A percentile compares a stretch with the other conserved stretches of the same genome.
These are phyloP conservation scores for silkworm (Bombyx mori) DNA, from an alignment of 1,140 invertebrate genomes.

Conservation along the genomic window DNA sequence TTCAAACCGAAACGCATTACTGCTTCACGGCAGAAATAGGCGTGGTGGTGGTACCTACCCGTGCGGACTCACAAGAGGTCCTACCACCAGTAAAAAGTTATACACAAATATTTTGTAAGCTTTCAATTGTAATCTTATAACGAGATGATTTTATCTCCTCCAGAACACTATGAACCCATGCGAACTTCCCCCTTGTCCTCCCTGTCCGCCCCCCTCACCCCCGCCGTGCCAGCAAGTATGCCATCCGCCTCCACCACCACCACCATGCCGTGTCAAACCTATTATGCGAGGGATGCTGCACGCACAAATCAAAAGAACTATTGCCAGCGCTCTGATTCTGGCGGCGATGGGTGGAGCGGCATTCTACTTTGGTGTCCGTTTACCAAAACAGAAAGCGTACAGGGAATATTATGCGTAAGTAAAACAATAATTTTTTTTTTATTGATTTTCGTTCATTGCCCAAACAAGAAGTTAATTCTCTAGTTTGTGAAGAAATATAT, in stretches of 20 bases:
- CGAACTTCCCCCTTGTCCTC: slow-evolving; percentile 14
- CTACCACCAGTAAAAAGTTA: too few species aligned
- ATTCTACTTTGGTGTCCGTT: slow-evolving; percentile 25
- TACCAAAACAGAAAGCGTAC: slow-evolving; percentile 28
- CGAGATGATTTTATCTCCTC: too few species aligned
- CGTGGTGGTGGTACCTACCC: too few species aligned
- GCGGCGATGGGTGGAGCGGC: slow-evolving; percentile 20
- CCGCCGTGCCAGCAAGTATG: slow-evolving; percentile 34
- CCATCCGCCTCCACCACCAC: slow-evolving; percentile 29
- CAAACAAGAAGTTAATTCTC: too few species aligned
- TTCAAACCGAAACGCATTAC: too few species aligned
- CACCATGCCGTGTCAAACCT: slow-evolving; percentile 38
- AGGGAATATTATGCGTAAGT: slow-evolving; percentile 52
- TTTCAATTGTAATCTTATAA: too few species aligned
- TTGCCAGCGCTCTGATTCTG: slow-evolving; percentile 22
- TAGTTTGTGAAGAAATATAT: too few species aligned
- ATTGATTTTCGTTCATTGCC: too few species aligned
- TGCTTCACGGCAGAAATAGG: too few species aligned
- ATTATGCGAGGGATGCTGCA: slow-evolving; percentile 47
- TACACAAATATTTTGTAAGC: too few species aligned
- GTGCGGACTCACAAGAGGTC: too few species aligned
- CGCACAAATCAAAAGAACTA: slow-evolving; percentile 30
- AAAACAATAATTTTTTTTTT: background rate
- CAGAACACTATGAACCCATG: slow-evolving; percentile 2
- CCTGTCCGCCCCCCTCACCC: slow-evolving; percentile 28